Base-by-base conservation (phyloP, 1,140 invertebrate genomes). In the Procambarus virginalis region DNA sequence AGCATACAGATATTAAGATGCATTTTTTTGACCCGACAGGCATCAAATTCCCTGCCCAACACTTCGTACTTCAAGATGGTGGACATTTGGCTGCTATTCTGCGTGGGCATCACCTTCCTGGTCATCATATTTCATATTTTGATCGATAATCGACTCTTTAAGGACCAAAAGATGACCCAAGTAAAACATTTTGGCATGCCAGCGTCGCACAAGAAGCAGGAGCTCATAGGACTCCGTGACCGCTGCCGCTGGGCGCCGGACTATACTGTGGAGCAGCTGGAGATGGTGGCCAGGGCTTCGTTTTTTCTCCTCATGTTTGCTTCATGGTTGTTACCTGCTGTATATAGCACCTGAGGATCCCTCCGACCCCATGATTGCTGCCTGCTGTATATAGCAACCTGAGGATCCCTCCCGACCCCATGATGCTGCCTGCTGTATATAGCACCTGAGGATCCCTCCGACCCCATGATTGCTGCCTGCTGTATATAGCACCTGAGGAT, bases 51-150 rank as follows among this genome's bases (percentile, higher is more conserved):
- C 3, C 73, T 85, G 17, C 84, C 84, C 48, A 49, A 85, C 9
- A 85, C 84, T 2, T 85, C 84, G 10, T 85, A 85, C 64, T 85
- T 85, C 84, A 85, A 85, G 75, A 77, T 85, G 70, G 70, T 85
- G 68, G 84, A 85, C 84, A 77, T 85, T 45, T 85, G 84, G 84
- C 51, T 85, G 10, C 34, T 85, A 2, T 85, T 85, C 84, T 85
- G 84, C 73, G 84, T 85, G n/a, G 51, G 70, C 8, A 77, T 77
- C 49, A 85, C 84, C 45, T 85, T 85, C 55, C 70, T 85, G 22
- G 84, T 85, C 55, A 85, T 85, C 73, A 20, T 85, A 20, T 85
- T 85, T n/a, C 84, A 85, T 46, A 85, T 85, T 8, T 73, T 85
- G 3, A 85, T 85, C 46, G 84, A 85, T 70, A 85, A 85, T n/a